Evolutionary conservation across 2,113 vertebrate species (phyloP).

Genomic region (Oryzias javanicus): DNA sequence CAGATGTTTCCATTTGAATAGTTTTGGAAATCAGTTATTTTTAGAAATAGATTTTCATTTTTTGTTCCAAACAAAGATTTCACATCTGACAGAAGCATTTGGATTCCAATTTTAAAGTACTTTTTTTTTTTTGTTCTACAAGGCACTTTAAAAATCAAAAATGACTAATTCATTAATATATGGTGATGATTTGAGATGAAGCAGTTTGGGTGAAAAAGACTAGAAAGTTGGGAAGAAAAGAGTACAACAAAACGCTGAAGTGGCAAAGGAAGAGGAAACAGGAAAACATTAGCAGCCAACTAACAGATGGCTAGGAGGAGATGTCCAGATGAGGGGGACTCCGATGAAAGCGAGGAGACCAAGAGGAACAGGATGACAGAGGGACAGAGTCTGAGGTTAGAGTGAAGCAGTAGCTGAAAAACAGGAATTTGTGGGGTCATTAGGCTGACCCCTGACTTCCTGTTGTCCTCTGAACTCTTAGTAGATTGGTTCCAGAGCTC

Average conservation of each 20-base stretch:
- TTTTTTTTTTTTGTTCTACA: conserved; percentile 3
- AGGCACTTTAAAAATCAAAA: conserved; percentile 17
- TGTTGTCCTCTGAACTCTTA: conserved; percentile 68
- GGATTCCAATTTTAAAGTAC: too few species aligned
- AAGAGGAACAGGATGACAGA: conserved; percentile 51
- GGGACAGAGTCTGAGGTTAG: conserved; percentile 25
- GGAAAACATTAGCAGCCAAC: conserved; percentile 15
- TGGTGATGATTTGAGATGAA: conserved; percentile 21
- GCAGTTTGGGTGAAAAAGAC: conserved; percentile 13
- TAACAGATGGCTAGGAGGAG: conserved; percentile 57
- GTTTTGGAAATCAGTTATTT: not conserved
- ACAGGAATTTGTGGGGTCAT: conserved; percentile 76
- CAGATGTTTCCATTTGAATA: not conserved
- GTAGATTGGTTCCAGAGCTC: conserved; percentile 65
- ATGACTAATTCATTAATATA: not conserved
- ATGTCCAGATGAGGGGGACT: conserved; percentile 49
- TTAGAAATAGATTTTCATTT: not conserved
- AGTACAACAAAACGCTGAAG: conserved; percentile 2
- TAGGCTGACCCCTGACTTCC: conserved; percentile 72
- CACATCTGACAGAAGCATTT: too few species aligned
- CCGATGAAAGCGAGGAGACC: conserved; percentile 26
- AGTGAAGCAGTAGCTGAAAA: conserved; percentile 63
- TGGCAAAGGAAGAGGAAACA: conserved; percentile 14
- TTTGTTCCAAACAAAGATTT: not conserved
- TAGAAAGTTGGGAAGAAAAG: conserved; percentile 7